Evolutionary conservation across 2,888 invertebrate species (phyloP).

Genomic region (Eupithecia abbreviata): DNA sequence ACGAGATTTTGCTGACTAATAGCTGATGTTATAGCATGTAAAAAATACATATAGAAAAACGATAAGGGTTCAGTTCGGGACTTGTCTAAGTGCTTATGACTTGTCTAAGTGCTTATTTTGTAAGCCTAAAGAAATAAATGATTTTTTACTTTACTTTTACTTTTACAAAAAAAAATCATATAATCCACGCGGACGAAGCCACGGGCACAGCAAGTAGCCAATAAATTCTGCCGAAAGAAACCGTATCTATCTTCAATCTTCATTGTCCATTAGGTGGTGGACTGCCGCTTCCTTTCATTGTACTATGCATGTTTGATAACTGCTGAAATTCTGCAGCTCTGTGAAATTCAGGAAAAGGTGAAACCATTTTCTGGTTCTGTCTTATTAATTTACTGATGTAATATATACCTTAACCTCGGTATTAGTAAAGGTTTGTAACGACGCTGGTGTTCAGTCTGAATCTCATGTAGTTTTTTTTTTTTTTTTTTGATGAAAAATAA

Average conservation of each 20-base stretch:
- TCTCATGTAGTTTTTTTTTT: no score
- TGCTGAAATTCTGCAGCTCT: not conserved
- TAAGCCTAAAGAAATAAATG: no score
- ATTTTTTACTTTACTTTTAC: no score
- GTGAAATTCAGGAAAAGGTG: not conserved
- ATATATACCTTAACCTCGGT: no score
- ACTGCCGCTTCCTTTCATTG: constrained; percentile 21
- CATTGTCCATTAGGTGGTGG: constrained; percentile 41
- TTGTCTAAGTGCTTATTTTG: no score
- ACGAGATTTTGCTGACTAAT: not conserved
- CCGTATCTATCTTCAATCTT: constrained; percentile 39
- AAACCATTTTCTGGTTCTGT: not conserved
- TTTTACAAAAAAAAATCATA: no score
- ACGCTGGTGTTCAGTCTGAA: no score
- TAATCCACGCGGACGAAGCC: not conserved
- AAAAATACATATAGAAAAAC: not conserved
- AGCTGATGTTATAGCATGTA: not conserved
- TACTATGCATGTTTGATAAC: constrained; percentile 16
- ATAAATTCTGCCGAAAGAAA: constrained; percentile 51
- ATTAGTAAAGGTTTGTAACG: no score
- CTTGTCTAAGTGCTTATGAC: no score
- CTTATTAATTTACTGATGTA: not conserved
- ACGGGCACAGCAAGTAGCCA: constrained; percentile 36
- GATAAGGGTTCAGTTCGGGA: not conserved
- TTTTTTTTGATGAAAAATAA: no score